Evolutionary conservation across 2,888 invertebrate genomes (phyloP).

Genomic region (Ennomos quercinarius): DNA sequence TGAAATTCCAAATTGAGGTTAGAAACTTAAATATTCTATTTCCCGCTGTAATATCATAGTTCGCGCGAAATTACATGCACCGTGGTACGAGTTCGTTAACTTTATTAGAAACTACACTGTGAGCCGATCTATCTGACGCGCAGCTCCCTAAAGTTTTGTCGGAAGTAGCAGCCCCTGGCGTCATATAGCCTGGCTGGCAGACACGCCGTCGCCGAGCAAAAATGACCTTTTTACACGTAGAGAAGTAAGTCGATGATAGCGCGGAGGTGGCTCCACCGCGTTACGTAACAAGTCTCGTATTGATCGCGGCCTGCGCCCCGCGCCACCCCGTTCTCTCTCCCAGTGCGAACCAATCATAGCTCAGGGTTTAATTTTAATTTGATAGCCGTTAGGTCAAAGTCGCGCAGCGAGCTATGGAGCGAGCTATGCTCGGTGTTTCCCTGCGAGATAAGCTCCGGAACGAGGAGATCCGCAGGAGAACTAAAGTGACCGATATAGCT

Average conservation of each 20-base stretch:
- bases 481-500: too few relatives aligned
- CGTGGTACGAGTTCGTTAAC: slow-evolving; percentile 31
- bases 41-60: slow-evolving; percentile 3
- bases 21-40: slow-evolving; percentile 26
- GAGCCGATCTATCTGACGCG: slow-evolving; percentile 44
- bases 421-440: too few relatives aligned
- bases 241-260: slow-evolving; percentile 43
- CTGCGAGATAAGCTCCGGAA: too few relatives aligned
- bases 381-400: slow-evolving; percentile 69
- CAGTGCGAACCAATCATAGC: slow-evolving; percentile 65
- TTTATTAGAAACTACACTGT: slow-evolving; percentile 44
- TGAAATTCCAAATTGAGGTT: slow-evolving; percentile 21
- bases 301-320: slow-evolving; percentile 64
- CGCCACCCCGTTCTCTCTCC: slow-evolving; percentile 44
- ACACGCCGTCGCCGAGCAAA: slow-evolving; percentile 32
- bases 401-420: too few relatives aligned
- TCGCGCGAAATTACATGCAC: slow-evolving; percentile 25
- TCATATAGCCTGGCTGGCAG: slow-evolving; percentile 33
- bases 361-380: slow-evolving; percentile 78
- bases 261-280: slow-evolving; percentile 40
- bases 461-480: too few relatives aligned
- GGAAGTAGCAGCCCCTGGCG: slow-evolving; percentile 43
- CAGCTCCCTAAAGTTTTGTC: slow-evolving; percentile 45
- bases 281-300: slow-evolving; percentile 77
- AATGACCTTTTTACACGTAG: slow-evolving; percentile 38